Evolutionary conservation across 1,140 invertebrate genomes (phyloP), one percentile per base, ranked within the genome.

Genomic region (Ceratina australensis): DNA sequence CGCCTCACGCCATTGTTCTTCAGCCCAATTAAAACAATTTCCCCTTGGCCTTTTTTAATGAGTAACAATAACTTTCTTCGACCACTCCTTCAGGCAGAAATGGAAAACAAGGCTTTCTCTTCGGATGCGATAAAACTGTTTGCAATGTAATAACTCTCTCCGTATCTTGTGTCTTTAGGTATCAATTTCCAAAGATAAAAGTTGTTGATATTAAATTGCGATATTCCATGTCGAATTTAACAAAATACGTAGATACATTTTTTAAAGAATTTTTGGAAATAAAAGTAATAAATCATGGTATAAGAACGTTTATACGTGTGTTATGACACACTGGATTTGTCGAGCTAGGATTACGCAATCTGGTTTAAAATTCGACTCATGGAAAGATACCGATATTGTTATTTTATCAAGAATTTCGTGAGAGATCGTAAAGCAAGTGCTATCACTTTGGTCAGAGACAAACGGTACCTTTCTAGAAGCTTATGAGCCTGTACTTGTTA

Each of bases 1-100:
- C 42, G 50, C 57, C 50, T 77, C 42, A 15, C 28, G 22, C 66
- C 67, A 77, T 77, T 77, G 65, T 77, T 77, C 66, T 50, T 63
- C 16, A 26, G 66, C 49, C 49, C 66, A 77, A 77, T 77, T 77
- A 71, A 77, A 59, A 16, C 20, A 59, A 59, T 68, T 71, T 42
- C 54, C 7, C 26, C 26, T 59, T 59, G 8, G 28, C 24, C 15
- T 20, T 50, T 61, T 61, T 47, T 33, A 10, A 20, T 16, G 18
- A 16, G 3, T 42, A 61, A 71, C 52, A 22, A 50, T 15, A 16
- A 16, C 22, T 61, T 60, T 59, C 74, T 52, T 7, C 42, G 42
- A 13, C 26, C 67, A 47, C 57, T 71, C 57, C 74, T n/a, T 26
- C 8, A 8, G 12, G n/a, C 13, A 24, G 13, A 8, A 18, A 22